phyloP scores from a whole-genome alignment of 2,888 invertebrate species.

The Melanchra persicariae region DNA sequence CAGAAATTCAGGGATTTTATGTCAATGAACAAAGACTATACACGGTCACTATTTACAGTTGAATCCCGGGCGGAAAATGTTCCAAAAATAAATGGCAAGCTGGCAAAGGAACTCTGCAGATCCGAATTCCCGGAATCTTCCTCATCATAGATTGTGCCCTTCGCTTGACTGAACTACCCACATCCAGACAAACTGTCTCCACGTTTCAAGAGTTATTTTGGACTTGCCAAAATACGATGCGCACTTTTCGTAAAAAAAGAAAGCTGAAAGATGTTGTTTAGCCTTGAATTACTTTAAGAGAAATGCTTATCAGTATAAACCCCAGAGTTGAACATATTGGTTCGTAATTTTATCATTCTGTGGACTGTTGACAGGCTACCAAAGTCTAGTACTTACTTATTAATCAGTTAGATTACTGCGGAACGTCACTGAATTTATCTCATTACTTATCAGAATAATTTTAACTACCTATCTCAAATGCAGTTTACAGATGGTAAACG shows the following conservation, averaged over 20 bases:
- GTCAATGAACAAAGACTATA: background rate
- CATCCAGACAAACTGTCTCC: constrained; percentile 9
- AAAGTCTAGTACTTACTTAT: background rate
- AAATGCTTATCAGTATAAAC: background rate
- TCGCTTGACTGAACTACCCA: constrained; percentile 3
- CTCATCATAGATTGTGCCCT: background rate
- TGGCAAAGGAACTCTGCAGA: background rate
- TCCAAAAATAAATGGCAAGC: background rate
- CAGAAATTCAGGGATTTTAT: background rate
- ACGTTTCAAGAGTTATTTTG: constrained; percentile 29
- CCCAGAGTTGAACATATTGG: background rate
- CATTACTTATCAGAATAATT: background rate
- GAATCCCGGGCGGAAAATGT: background rate
- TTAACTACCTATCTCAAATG: background rate
- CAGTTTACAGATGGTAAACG: background rate
- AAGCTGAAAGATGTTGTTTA: background rate
- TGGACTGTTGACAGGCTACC: background rate
- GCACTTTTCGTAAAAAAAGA: constrained; percentile 1
- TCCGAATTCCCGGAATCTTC: too few species aligned
- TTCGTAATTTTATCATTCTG: background rate
- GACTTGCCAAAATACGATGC: constrained; percentile 25
- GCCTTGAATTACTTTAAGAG: background rate
- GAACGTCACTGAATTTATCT: constrained; percentile 14
- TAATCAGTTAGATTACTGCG: constrained; percentile 4
- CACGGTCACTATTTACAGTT: background rate